Evolutionary conservation across 2,888 invertebrate genomes (phyloP).

Genomic region (Cinara cedri): DNA sequence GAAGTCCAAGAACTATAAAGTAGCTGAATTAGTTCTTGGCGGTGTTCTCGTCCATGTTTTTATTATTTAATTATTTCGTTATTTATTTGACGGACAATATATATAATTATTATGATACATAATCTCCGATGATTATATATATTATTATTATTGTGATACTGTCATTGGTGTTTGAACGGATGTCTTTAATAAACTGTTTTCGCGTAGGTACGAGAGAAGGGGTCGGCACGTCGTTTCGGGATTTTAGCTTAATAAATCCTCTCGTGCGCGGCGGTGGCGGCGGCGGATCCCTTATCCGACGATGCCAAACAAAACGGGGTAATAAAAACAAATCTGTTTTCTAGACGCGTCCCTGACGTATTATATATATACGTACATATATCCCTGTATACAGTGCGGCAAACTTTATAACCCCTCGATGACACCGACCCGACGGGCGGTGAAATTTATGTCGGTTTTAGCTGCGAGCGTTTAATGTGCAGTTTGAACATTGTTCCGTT

Average conservation of each 20-base stretch:
- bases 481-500: slow-evolving; percentile 19
- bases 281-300: slow-evolving; percentile 38
- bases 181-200: slow-evolving; percentile 40
- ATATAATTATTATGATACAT: too few relatives aligned
- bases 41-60: too few relatives aligned
- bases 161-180: slow-evolving; percentile 13
- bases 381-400: not conserved
- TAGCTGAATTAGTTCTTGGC: too few relatives aligned
- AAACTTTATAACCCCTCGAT: slow-evolving; percentile 43
- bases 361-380: not conserved
- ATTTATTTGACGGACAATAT: too few relatives aligned
- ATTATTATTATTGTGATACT: slow-evolving; percentile 14
- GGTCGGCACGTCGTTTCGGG: slow-evolving; percentile 18
- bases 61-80: too few relatives aligned
- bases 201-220: not conserved
- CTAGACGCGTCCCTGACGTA: slow-evolving; percentile 6
- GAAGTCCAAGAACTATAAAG: too few relatives aligned
- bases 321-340: slow-evolving; percentile 55
- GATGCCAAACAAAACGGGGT: slow-evolving; percentile 27
- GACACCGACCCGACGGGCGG: slow-evolving; percentile 17
- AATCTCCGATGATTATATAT: too few relatives aligned
- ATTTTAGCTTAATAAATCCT: slow-evolving; percentile 50
- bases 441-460: slow-evolving; percentile 49
- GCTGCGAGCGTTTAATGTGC: slow-evolving; percentile 14
- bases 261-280: slow-evolving; percentile 8